These are phyloP conservation scores for Prenolepis imparis DNA, from an alignment of 2,888 invertebrate species.

Conservation along the genomic window DNA sequence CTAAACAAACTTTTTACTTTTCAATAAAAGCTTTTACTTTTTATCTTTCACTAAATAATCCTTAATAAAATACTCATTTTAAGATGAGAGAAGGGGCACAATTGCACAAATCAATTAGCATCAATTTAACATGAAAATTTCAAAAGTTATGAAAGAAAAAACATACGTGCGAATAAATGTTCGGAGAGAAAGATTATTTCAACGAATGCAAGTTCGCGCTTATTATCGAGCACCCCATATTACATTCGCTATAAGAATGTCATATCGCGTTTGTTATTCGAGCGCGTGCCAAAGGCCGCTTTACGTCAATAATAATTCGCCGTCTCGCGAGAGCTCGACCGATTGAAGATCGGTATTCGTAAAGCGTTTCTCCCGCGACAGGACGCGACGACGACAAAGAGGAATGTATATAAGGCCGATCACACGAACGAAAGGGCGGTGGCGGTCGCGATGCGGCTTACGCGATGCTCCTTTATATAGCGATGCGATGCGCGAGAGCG, in stretches of 20 bases:
- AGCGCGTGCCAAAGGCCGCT: constrained; percentile 56
- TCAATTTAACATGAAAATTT: not conserved
- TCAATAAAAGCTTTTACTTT: not conserved
- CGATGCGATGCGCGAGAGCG: constrained; percentile 52
- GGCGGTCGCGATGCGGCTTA: constrained; percentile 14
- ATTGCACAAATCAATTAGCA: not conserved
- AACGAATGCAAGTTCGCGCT: not conserved
- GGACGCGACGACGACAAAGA: constrained; percentile 46
- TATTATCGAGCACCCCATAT: not conserved
- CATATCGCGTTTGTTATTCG: constrained; percentile 49
- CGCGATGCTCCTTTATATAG: constrained; percentile 70
- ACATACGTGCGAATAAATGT: not conserved
- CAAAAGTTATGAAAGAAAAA: not conserved
- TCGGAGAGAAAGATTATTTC: not conserved
- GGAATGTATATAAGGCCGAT: constrained; percentile 51
- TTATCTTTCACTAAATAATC: not conserved
- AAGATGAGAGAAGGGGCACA: not conserved
- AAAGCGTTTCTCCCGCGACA: constrained; percentile 26
- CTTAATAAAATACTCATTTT: not conserved
- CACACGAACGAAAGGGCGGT: constrained; percentile 44
- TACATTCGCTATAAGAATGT: constrained; percentile 13
- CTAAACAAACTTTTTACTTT: not conserved
- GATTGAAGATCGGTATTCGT: constrained; percentile 56
- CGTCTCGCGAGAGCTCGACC: constrained; percentile 14
- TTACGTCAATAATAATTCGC: constrained; percentile 45